Percentiles rank a stretch among this genome's conserved stretches.
phyloP scores from a whole-genome alignment of 2,797 vertebrate species.

The Natrix natrix region DNA sequence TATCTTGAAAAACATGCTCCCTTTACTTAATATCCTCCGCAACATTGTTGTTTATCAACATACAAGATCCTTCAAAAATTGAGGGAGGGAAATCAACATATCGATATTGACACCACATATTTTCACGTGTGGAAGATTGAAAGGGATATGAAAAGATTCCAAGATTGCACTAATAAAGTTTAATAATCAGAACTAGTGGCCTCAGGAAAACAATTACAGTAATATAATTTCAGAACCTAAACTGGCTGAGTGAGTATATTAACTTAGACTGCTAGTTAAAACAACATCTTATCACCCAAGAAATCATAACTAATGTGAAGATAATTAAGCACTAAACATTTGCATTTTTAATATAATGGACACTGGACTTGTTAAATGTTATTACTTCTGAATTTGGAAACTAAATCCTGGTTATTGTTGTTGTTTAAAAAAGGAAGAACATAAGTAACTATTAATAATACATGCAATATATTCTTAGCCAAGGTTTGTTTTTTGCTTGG shows the following conservation, averaged over 20 bases:
- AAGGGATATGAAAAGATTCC: background rate
- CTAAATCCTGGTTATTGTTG: background rate
- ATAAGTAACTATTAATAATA: slow-evolving; percentile 18
- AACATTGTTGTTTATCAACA: background rate
- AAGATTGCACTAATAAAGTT: background rate
- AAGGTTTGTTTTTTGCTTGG: background rate
- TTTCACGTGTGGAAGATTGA: background rate
- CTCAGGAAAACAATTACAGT: background rate
- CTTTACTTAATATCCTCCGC: background rate
- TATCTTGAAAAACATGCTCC: background rate
- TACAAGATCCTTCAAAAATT: background rate
- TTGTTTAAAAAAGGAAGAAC: slow-evolving; percentile 32
- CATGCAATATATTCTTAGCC: slow-evolving; percentile 33
- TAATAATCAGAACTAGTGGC: background rate
- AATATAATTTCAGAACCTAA: background rate
- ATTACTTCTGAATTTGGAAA: background rate
- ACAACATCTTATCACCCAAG: background rate
- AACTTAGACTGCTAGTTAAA: background rate
- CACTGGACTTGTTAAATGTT: background rate
- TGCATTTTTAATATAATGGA: background rate
- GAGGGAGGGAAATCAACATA: background rate
- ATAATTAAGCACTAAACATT: background rate
- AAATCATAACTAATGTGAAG: background rate
- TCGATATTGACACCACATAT: background rate
- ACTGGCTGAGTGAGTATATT: background rate